Conservation (phyloP, 1,140 invertebrate genomes). For the Cataglyphis hispanica region DNA sequence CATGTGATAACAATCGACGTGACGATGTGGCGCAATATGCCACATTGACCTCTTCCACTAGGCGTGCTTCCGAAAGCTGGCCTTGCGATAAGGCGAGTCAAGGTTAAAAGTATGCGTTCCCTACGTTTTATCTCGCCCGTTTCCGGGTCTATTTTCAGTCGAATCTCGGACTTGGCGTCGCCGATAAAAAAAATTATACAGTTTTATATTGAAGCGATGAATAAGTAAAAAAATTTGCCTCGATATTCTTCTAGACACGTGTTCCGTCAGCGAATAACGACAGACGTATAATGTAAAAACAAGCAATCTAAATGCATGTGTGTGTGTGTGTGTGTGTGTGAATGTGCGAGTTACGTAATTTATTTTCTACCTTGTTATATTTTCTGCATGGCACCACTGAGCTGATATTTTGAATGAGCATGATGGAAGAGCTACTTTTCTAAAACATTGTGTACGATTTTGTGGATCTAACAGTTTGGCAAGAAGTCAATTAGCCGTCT, state of each 20-base stretch:
- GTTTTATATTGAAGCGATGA: constrained; percentile 21
- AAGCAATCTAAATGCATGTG: constrained; percentile 6
- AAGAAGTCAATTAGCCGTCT: constrained; percentile 61
- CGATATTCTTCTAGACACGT: too few species aligned
- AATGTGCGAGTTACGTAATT: not conserved
- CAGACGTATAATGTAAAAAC: not conserved
- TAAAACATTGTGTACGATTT: constrained; percentile 28
- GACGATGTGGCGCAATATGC: constrained; percentile 15
- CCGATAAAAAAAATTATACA: constrained; percentile 12
- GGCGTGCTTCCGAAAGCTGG: constrained; percentile 47
- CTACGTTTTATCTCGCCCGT: constrained; percentile 26
- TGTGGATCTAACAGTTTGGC: constrained; percentile 51
- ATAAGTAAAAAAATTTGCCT: not conserved
- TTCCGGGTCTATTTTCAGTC: constrained; percentile 44
- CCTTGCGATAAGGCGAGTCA: constrained; percentile 55
- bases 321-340: too few species aligned
- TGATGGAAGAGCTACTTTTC: not conserved
- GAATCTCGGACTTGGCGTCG: not conserved
- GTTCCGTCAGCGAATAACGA: not conserved
- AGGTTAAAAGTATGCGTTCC: constrained; percentile 28
- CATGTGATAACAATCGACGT: not conserved
- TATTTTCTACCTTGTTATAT: constrained; percentile 17
- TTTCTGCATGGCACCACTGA: constrained; percentile 37
- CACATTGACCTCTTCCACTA: constrained; percentile 36
- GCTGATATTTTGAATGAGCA: constrained; percentile 21